Evolutionary conservation across 2,797 vertebrate species (phyloP).

Genomic region (Paramormyrops hopkinsi): DNA sequence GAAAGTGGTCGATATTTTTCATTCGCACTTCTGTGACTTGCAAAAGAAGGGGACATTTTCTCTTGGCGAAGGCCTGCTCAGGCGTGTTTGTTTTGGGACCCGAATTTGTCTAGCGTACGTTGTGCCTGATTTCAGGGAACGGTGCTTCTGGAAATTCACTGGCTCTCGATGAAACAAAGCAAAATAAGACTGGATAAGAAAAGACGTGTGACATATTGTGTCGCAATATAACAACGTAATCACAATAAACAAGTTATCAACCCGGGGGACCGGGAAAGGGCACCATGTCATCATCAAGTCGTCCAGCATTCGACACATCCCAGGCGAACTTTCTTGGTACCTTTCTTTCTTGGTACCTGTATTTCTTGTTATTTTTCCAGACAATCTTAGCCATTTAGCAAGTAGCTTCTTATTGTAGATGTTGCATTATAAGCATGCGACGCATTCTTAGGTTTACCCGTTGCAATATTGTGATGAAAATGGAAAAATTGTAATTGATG

Average conservation of each 20-base stretch:
- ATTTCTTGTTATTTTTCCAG: background rate
- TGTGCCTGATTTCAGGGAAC: constrained; percentile 22
- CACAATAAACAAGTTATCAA: background rate
- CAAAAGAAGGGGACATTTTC: constrained; percentile 34
- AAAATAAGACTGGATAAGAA: background rate
- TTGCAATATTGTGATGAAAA: background rate
- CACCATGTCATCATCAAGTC: background rate
- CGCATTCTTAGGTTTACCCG: background rate
- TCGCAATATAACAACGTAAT: constrained; percentile 15
- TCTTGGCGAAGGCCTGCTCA: constrained; percentile 43
- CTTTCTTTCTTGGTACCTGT: background rate
- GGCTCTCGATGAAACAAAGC: background rate
- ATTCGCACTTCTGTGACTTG: constrained; percentile 48
- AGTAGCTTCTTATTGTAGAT: background rate
- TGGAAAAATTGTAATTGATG: background rate
- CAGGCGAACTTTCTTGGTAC: background rate
- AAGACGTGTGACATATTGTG: background rate
- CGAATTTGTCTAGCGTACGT: constrained; percentile 20
- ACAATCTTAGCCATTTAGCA: background rate
- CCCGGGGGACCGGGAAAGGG: background rate
- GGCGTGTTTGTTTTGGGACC: constrained; percentile 41
- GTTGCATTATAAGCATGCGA: background rate
- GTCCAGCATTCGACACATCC: background rate
- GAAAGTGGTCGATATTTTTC: constrained; percentile 70
- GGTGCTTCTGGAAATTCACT: background rate